A percentile compares a stretch with the other conserved stretches of the same genome.
These are phyloP conservation scores for Athalia circularis DNA, from an alignment of 2,888 invertebrate genomes.

Conservation along the genomic window DNA sequence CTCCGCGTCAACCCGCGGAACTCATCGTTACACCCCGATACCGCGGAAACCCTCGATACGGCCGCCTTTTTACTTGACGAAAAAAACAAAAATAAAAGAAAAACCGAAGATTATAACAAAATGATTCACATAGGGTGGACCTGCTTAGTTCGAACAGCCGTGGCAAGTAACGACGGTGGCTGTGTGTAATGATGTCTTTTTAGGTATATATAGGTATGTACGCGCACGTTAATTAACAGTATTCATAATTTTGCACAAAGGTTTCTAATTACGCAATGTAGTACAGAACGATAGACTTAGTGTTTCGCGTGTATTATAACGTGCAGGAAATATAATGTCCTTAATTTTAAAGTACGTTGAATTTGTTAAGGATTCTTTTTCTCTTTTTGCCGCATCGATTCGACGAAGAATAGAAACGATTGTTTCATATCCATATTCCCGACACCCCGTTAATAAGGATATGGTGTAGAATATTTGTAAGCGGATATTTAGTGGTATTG, in stretches of 20 bases:
- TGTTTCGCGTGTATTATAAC: conserved; percentile 52
- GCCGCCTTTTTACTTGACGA: too few relatives aligned
- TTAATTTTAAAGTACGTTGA: neutral
- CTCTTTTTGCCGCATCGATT: neutral
- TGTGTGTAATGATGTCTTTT: conserved; percentile 75
- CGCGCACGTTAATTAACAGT: conserved; percentile 76
- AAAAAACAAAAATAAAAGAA: too few relatives aligned
- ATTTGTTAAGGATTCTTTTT: neutral
- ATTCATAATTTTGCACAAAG: conserved; percentile 78
- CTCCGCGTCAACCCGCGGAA: too few relatives aligned
- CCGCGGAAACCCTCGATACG: too few relatives aligned
- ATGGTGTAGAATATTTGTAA: neutral
- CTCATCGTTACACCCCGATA: too few relatives aligned
- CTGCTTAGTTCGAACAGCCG: too few relatives aligned
- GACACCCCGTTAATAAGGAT: neutral
- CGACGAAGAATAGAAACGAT: neutral
- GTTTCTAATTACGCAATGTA: conserved; percentile 76
- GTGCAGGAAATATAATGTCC: conserved; percentile 64
- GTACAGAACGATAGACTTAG: conserved; percentile 64
- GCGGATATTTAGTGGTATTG: neutral
- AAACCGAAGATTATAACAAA: too few relatives aligned
- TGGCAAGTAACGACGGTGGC: conserved; percentile 50
- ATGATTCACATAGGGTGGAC: too few relatives aligned
- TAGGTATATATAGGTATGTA: conserved; percentile 63
- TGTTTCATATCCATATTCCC: neutral